Evolutionary conservation across 1,140 invertebrate genomes (phyloP), one percentile per base, ranked within the genome.

Genomic region (Neelides sp.): DNA sequence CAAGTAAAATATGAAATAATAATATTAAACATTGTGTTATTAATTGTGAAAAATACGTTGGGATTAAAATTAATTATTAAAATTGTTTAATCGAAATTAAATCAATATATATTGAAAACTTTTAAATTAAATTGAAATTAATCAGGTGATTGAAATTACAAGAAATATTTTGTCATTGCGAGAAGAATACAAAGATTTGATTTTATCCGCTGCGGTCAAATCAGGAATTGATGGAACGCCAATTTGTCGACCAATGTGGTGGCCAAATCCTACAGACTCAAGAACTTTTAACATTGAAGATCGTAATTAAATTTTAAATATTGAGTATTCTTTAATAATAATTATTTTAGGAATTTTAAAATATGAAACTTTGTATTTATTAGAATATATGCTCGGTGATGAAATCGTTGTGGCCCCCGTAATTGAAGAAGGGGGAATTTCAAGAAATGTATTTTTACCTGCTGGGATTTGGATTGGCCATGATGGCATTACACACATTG

Each of bases 221-320:
- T 71, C 80, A 12, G 72, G 79, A 0, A 36, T 63, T 1, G 70
- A 71, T 3, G 86, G 85, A 46, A 71, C 74, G 8, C 85, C 85
- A 0, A 74, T 87, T 30, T 85, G 91, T 68, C 71, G 82, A n/a
- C 87, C 88, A 0, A 73, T 93, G n/a, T 93, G 89, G 88, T 93
- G 86, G 87, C 61, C 72, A 1, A 68, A 67, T 27, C 73, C 73
- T 0, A 50, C 62, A 3, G 70, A 74, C 42, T 34, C 61, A 15
- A 56, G 58, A n/a, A 66, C 71, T 12, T 66, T 67, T 28, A 66
- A 48, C 1, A 68, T 69, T 23, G 67, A 72, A 48, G 52, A 61
- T 20, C 52, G 64, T 65, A 53, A 55, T 43, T 4, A n/a, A 4
- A 20, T 36, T 32, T 20, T 8, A 30, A n/a, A 28, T 30, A 7